phyloP scores from a whole-genome alignment of 2,797 vertebrate genomes.

The Orientallactaga sibirica region DNA sequence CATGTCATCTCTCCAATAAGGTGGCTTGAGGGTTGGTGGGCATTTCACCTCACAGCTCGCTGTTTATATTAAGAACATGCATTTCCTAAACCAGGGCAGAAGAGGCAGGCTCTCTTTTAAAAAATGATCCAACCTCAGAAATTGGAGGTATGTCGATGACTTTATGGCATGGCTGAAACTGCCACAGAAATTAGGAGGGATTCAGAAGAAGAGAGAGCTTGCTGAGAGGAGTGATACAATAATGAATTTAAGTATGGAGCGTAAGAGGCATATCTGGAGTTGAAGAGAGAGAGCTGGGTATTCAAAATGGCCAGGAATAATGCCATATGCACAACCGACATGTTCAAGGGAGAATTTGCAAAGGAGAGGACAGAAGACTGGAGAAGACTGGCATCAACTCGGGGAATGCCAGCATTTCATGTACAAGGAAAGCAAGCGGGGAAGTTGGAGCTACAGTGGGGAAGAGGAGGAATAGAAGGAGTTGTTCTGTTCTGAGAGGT shows the following conservation, averaged over 20 bases:
- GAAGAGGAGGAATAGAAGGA: background rate
- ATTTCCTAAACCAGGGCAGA: background rate
- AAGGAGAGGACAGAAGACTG: background rate
- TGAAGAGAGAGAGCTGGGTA: background rate
- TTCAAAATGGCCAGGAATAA: background rate
- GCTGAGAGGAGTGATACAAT: background rate
- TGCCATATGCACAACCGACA: background rate
- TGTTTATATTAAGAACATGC: background rate
- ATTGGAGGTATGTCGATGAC: background rate
- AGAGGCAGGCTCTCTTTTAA: background rate
- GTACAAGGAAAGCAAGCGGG: background rate
- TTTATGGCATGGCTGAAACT: background rate
- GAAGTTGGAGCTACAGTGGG: background rate
- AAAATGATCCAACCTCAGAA: background rate
- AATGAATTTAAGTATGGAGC: too few relatives aligned
- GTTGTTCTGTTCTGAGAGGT: background rate
- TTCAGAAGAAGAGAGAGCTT: constrained; percentile 7
- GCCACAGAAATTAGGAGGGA: background rate
- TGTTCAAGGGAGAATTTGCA: background rate
- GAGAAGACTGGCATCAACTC: background rate
- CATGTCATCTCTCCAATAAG: background rate
- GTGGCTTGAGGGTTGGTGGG: background rate
- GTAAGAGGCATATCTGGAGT: background rate
- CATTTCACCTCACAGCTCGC: background rate
- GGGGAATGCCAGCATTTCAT: background rate